Evolutionary conservation across 2,797 vertebrate species (phyloP), one percentile per base, ranked within the genome.

Genomic region (Rhinichthys osculus): DNA sequence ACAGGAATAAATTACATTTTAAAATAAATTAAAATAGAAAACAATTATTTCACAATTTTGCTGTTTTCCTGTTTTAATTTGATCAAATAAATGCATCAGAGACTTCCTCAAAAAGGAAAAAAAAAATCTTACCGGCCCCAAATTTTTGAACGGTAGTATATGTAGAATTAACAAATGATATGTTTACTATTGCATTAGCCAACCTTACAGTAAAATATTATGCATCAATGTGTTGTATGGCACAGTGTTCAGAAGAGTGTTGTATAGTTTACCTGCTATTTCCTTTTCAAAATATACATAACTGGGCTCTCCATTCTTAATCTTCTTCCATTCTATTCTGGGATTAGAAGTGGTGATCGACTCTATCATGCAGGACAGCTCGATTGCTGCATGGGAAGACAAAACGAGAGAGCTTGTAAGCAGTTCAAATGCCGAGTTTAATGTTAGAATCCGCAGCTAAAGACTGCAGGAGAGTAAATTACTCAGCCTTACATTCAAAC

Each of bases 241-340:
- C 67, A 70, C 10, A 35, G 38, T n/a, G 40, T 73, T 67, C 27
- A 35, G 17, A 33, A 64, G 27, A 30, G 3, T 33, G 14, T 10
- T 11, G 38, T 21, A 79, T 57, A 59, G 23, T 92, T 42, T 95
- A 99, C 98, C 98, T 93, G 96, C 95, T 91, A 99, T 96, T 88
- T 94, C 95, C 73, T 94, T 95, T 57, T 95, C 94, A 76, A 97
- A 99, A 92, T 96, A 99, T 7, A 99, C 98, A 0, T 98, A 99
- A 84, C 96, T 96, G 2, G 97, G 97, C 66, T 96, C 96, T 0
- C 94, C 96, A 21, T 94, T 90, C 35, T 95, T 95, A 82, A 99
- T 98, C 91, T 99, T 99, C 96, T 99, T 99, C 98, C 98, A 99
- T 90, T 99, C 98, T 1, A 99, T 97, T 67, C 98, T 96, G 85